phyloP scores from a whole-genome alignment of 2,113 vertebrate species.

The Dicerorhinus sumatrensis region DNA sequence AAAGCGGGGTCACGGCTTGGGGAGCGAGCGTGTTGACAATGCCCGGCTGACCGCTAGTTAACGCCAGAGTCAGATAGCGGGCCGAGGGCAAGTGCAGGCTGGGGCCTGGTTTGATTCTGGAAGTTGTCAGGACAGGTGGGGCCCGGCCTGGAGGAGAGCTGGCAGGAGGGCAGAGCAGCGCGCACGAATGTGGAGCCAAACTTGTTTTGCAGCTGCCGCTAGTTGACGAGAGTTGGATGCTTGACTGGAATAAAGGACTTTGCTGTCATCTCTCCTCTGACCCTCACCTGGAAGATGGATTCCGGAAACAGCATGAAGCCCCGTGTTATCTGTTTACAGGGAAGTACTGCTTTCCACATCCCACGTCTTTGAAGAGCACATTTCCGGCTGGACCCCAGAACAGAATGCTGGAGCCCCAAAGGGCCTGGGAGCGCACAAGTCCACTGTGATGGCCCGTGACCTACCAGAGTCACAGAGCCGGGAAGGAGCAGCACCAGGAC shows the following conservation, averaged over 20 bases:
- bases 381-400: not conserved
- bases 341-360: not conserved
- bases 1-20: not conserved
- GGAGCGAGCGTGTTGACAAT: not conserved
- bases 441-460: not conserved
- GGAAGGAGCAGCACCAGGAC: too few relatives aligned
- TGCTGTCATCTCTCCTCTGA: not conserved
- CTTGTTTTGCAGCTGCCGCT: accelerated
- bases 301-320: accelerated
- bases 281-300: not conserved
- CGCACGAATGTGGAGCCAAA: accelerated
- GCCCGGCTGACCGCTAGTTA: not conserved
- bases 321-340: accelerated
- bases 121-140: accelerated
- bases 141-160: not conserved
- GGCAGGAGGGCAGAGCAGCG: too few relatives aligned
- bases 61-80: not conserved
- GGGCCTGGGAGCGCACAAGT: not conserved
- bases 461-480: not conserved
- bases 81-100: not conserved
- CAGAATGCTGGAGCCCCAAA: not conserved
- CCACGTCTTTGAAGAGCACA: not conserved
- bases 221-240: not conserved
- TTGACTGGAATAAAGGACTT: not conserved
- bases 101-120: not conserved